phyloP scores from a whole-genome alignment of 2,113 vertebrate genomes.

The Lucifuga dentata region DNA sequence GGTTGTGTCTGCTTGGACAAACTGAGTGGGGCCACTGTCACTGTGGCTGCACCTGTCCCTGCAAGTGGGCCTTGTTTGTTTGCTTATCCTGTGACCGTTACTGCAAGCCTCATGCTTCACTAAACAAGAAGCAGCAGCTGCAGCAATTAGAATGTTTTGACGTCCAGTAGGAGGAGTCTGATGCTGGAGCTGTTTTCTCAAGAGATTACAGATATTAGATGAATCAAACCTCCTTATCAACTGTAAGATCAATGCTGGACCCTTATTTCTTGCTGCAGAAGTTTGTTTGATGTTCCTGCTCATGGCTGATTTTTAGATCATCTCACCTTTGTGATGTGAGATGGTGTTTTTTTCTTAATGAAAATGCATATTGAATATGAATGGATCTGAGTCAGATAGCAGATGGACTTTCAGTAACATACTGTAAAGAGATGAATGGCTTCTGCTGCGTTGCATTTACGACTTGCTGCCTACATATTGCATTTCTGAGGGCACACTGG shows the following conservation, averaged over 20 bases:
- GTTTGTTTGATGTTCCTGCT: not conserved
- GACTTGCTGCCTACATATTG: conserved; percentile 7
- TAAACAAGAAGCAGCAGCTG: conserved; percentile 79
- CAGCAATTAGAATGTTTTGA: conserved; percentile 66
- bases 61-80: conserved; percentile 74
- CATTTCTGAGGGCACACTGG: conserved; percentile 26
- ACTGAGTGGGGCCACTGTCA: conserved; percentile 63
- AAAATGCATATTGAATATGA: too few species aligned
- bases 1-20: conserved; percentile 53
- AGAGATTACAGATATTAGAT: not conserved
- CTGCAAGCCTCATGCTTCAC: conserved; percentile 70
- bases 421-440: not conserved
- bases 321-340: not conserved
- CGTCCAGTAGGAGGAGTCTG: conserved; percentile 49
- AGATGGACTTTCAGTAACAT: not conserved
- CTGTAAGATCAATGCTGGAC: not conserved
- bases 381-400: not conserved
- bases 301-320: conserved; percentile 3
- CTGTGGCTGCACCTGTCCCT: conserved; percentile 74
- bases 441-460: not conserved
- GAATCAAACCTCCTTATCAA: not conserved
- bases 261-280: conserved; percentile 10
- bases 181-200: not conserved
- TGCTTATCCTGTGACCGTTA: conserved; percentile 75
- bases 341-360: not conserved